Base-by-base conservation (phyloP, 2,797 vertebrate genomes). In the Pseudochirops corinnae region DNA sequence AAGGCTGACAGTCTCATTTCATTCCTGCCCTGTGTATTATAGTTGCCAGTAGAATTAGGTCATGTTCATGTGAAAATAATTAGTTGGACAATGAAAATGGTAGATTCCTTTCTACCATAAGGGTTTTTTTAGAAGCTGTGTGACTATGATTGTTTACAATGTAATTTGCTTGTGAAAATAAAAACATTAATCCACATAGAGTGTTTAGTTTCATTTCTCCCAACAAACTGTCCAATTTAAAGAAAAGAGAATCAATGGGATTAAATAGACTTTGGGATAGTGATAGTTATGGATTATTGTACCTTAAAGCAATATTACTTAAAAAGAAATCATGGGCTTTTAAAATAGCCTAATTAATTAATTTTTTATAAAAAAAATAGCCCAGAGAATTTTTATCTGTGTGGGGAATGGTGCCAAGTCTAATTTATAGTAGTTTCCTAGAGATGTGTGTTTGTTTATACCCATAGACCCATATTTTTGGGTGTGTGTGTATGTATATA, bases 21-120 rank as follows among this genome's bases (percentile, higher is more conserved):
- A 96, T 94, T 94, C 96, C 97, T 96, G 97, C 96, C 97, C 97
- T 97, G 98, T 98, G 56, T 97, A 94, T 95, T 93, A 26, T 91
- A 90, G 93, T 97, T 97, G 94, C 96, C 95, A 56, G 28, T 91
- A 33, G 55, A 93, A 91, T 97, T 98, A 97, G 94, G 55, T 94
- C 97, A 98, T 95, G 96, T 56, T 90, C 96, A 95, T 93, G 93
- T 97, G 93, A 96, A 74, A 98, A 14, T 91, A 95, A 87, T 97
- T 95, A 92, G 91, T 96, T 92, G 55, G 92, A 53, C 87, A 93
- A 96, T 92, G 94, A 95, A 96, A 97, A 91, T 57, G 56, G 96
- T 95, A 94, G 93, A 96, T 82, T 28, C 39, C 39, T 87, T 24
- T 26, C 74, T 87, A 46, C 82, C 82, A 12, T 46, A 7, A 90